phyloP scores from a whole-genome alignment of 2,113 vertebrate genomes.

The Erythrocercus mccallii region DNA sequence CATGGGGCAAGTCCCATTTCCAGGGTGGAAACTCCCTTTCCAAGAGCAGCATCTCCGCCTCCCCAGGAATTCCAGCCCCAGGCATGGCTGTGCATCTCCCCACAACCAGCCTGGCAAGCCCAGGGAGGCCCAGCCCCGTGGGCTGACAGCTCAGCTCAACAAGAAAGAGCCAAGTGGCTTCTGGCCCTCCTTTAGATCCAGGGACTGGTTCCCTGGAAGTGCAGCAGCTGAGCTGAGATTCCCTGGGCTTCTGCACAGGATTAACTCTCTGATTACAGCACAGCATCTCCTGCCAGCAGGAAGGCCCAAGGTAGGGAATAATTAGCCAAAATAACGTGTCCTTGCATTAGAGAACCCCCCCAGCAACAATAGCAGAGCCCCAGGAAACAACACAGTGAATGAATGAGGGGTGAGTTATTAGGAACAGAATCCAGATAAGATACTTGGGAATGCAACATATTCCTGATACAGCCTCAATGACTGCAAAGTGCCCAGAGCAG shows the following conservation, averaged over 20 bases:
- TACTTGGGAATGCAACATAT: not conserved
- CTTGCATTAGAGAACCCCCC: not conserved
- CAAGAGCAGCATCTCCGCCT: not conserved
- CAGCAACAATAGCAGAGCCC: not conserved
- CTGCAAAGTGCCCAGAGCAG: not conserved
- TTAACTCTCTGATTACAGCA: not conserved
- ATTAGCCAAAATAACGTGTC: not conserved
- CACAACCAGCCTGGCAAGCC: not conserved
- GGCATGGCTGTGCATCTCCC: not conserved
- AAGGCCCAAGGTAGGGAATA: not conserved
- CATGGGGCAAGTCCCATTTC: not conserved
- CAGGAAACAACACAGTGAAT: not conserved
- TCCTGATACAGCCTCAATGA: not conserved
- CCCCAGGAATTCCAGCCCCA: not conserved
- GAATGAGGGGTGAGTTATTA: not conserved
- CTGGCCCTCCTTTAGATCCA: not conserved
- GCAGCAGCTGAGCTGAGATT: accelerated
- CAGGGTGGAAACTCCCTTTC: not conserved
- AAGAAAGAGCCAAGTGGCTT: not conserved
- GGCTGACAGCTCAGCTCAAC: not conserved
- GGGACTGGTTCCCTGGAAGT: not conserved
- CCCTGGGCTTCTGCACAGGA: not conserved
- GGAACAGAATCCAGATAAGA: not conserved
- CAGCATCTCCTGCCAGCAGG: not conserved
- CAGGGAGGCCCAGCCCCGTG: accelerated